phyloP scores from a whole-genome alignment of 2,113 vertebrate genomes.

The Ancistrus triradiatus region DNA sequence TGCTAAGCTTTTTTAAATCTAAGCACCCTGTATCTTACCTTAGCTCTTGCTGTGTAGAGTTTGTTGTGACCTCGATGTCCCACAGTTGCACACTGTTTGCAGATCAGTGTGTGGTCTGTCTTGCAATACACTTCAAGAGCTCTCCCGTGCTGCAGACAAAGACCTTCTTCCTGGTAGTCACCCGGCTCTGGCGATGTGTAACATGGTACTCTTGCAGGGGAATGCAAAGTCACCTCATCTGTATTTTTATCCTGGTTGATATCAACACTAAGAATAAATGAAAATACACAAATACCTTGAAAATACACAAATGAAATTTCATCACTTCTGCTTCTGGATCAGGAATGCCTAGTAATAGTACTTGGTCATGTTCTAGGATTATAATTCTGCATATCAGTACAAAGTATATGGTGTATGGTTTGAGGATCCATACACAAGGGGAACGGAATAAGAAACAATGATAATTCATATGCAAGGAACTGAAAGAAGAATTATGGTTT shows the following conservation, averaged over 20 bases:
- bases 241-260: neutral
- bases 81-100: conserved; percentile 18
- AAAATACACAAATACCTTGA: too few species aligned
- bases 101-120: conserved; percentile 6
- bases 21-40: neutral
- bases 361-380: too few species aligned
- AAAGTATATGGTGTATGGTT: too few species aligned
- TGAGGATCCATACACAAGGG: too few species aligned
- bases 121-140: conserved; percentile 4
- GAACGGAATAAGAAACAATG: too few species aligned
- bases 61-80: conserved; percentile 15
- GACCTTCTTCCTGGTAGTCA: neutral
- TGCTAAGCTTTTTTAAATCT: neutral
- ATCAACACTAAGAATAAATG: too few species aligned
- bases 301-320: too few species aligned
- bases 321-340: too few species aligned
- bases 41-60: neutral
- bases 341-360: too few species aligned
- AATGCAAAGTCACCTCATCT: neutral
- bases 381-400: too few species aligned
- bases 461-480: too few species aligned
- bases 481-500: too few species aligned
- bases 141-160: conserved; percentile 9
- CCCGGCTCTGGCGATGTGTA: neutral
- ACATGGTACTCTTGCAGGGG: neutral